Evolutionary conservation across 1,140 invertebrate genomes (phyloP).

Genomic region (Drosophila watanabei): DNA sequence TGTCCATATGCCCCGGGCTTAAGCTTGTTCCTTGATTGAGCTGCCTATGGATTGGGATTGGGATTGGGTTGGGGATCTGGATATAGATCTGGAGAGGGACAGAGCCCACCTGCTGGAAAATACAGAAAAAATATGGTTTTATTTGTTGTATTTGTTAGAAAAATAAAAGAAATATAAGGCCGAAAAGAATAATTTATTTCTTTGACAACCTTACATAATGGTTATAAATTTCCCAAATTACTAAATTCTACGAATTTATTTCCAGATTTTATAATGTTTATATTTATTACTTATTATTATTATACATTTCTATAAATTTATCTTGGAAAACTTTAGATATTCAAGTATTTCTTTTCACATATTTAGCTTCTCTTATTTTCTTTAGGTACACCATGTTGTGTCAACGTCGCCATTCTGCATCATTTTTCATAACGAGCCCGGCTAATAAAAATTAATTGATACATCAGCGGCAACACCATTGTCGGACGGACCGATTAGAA

Average conservation of each 20-base stretch:
- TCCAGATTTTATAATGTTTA: no score
- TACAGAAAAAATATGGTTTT: not conserved
- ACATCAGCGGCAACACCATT: constrained; percentile 79
- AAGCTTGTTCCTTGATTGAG: constrained; percentile 77
- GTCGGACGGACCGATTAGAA: constrained; percentile 73
- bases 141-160: not conserved
- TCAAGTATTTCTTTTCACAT: not conserved
- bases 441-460: constrained; percentile 84
- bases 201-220: no score
- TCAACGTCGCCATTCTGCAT: constrained; percentile 35
- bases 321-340: not conserved
- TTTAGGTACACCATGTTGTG: constrained; percentile 6
- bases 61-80: not conserved
- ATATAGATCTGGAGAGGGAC: not conserved
- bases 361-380: not conserved
- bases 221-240: no score
- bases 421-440: constrained; percentile 72
- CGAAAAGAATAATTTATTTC: no score
- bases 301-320: no score
- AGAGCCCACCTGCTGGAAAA: not conserved
- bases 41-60: constrained; percentile 12
- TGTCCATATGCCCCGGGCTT: constrained; percentile 67
- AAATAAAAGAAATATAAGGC: no score
- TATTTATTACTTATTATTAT: no score
- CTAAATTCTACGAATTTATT: no score